These are phyloP conservation scores for Oedothorax gibbosus DNA, from an alignment of 1,140 invertebrate species.

Conservation along the genomic window DNA sequence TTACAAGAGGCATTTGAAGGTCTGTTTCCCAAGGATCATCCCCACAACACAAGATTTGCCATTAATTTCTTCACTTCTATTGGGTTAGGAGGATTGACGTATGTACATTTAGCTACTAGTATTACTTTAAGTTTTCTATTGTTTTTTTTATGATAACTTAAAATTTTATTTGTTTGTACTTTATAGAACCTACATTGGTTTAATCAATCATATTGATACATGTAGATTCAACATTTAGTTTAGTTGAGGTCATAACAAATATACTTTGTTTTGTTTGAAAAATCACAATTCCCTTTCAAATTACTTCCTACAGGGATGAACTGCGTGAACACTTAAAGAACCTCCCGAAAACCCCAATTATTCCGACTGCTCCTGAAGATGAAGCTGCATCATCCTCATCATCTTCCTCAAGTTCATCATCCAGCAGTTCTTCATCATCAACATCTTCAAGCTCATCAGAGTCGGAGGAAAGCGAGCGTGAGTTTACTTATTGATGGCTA, in stretches of 20 bases:
- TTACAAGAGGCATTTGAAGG: slow-evolving; percentile 89
- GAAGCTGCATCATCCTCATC: slow-evolving; percentile 7
- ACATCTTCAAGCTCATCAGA: slow-evolving; percentile 27
- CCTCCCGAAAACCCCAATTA: slow-evolving; percentile 75
- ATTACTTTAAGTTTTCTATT: no score
- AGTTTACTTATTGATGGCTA: not conserved
- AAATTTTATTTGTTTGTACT: no score
- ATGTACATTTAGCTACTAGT: slow-evolving; percentile 22
- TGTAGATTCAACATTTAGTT: no score
- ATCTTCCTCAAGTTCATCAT: slow-evolving; percentile 10
- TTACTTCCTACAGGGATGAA: slow-evolving; percentile 77
- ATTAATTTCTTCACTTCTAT: slow-evolving; percentile 99
- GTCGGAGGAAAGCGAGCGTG: not conserved
- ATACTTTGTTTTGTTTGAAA: slow-evolving; percentile 34
- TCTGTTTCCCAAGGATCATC: slow-evolving; percentile 94
- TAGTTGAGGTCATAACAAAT: no score
- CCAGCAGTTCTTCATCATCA: not conserved
- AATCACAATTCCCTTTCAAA: slow-evolving; percentile 31
- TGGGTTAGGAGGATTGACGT: slow-evolving; percentile 93
- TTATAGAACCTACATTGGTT: no score
- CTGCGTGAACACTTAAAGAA: slow-evolving; percentile 89
- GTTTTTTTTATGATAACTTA: no score
- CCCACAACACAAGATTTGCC: slow-evolving; percentile 95
- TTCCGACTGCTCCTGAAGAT: slow-evolving; percentile 23
- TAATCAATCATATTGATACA: no score